Evolutionary conservation across 2,113 vertebrate genomes (phyloP).

Genomic region (Mastomys natalensis): DNA sequence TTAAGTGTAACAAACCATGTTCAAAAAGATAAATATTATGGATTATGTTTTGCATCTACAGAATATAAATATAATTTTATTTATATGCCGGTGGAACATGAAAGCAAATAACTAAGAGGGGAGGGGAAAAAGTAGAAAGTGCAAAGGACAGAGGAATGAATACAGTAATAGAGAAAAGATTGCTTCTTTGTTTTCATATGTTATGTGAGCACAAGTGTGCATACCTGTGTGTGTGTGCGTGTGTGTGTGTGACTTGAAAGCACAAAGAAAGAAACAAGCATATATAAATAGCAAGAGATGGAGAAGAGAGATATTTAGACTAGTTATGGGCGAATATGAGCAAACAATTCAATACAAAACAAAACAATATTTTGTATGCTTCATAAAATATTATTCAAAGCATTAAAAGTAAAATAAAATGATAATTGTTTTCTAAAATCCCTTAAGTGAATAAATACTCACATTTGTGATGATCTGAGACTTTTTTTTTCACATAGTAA

Average conservation of each 20-base stretch:
- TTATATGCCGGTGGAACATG: neutral
- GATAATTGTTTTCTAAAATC: neutral
- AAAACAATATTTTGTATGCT: neutral
- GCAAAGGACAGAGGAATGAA: neutral
- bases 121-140: neutral
- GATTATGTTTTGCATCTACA: neutral
- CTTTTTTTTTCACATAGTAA: neutral
- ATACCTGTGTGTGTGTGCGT: neutral
- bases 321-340: neutral
- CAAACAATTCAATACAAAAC: neutral
- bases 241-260: neutral
- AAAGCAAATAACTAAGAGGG: neutral
- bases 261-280: neutral
- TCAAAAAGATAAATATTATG: neutral
- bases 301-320: neutral
- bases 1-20: neutral
- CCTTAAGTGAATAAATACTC: neutral
- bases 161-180: neutral
- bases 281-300: neutral
- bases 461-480: neutral
- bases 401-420: neutral
- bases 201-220: neutral
- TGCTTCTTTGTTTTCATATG: neutral
- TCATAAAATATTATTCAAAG: neutral
- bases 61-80: neutral